Percentiles rank a stretch among this genome's conserved stretches.
These are phyloP conservation scores for Cyrtorhinus lividipennis DNA, from an alignment of 1,140 invertebrate genomes.

Conservation along the genomic window DNA sequence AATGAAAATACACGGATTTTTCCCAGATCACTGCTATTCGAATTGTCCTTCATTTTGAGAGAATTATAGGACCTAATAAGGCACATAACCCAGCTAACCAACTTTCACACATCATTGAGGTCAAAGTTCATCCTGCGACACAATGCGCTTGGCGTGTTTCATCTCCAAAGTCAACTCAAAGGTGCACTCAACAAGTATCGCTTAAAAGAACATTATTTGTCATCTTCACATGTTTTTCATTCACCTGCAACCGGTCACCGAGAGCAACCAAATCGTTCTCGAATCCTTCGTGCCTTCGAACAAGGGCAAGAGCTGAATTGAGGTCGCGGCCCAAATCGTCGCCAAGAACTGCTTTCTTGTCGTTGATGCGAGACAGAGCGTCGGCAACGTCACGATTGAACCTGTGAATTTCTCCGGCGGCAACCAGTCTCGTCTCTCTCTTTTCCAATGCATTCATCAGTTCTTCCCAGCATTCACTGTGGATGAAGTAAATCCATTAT, in stretches of 20 bases:
- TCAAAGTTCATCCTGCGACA: no score
- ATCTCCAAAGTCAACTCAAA: no score
- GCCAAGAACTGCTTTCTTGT: conserved; percentile 69
- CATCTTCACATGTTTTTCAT: neutral
- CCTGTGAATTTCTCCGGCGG: conserved; percentile 88
- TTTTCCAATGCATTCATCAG: conserved; percentile 72
- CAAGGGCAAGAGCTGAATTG: conserved; percentile 67
- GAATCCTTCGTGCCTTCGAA: conserved; percentile 81
- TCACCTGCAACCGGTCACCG: conserved; percentile 77
- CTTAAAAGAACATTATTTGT: no score
- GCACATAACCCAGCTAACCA: no score
- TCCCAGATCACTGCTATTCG: no score
- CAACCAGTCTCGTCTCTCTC: conserved; percentile 69
- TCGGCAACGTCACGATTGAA: conserved; percentile 94
- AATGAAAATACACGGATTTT: no score
- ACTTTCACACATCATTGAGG: no score
- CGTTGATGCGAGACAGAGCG: conserved; percentile 74
- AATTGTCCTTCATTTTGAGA: no score
- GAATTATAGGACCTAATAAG: no score
- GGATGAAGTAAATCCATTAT: no score
- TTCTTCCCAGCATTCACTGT: conserved; percentile 63
- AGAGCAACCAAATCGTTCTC: conserved; percentile 89
- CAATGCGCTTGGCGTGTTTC: no score
- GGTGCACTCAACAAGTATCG: no score
- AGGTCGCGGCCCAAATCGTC: conserved; percentile 76